Base-by-base conservation (phyloP, 2,113 vertebrate genomes). In the Orycteropus afer region DNA sequence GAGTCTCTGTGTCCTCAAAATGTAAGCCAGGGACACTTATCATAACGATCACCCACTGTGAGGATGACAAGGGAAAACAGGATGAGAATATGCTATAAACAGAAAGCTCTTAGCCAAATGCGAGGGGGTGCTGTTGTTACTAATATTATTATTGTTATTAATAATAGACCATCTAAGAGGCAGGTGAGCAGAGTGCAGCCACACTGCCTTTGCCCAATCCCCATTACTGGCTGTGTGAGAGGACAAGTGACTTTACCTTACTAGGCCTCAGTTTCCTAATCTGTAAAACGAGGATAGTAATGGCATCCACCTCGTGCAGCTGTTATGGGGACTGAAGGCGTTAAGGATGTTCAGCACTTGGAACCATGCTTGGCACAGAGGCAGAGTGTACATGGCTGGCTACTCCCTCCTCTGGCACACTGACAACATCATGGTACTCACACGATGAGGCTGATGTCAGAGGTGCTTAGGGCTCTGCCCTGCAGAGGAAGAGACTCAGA, bases 261-360 rank as follows among this genome's bases (percentile, higher is more conserved):
- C 71, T 40, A 69, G 37, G 37, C 63, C 63, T 94, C 63, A n/a
- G 65, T 86, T 89, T 92, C 59, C 57, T 47, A 29, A 45, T 61
- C 89, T 89, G 59, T 77, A 47, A 76, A 86, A 53, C 18, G 65
- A 73, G 86, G 18, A 7, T 10, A 20, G 65, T 14, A 59, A 74
- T 11, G 53, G 71, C 5, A 59, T 49, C 17, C 3, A 8, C 7
- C 8, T 3, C 20, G 1, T 37, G 34, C 42, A 32, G 59, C 53
- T 32, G 0, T 9, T 22, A 40, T 11, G 61, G 78, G 53, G 51
- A 18, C 55, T 7, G 55, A 51, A 7, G 11, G 42, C 23, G 9
- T 47, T 20, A 69, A 55, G 53, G 45, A 12, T 45, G 32, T 5
- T 71, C 7, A 63, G 37, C 77, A 29, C 45, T 11, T 42, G 57